These are phyloP conservation scores for Sakesphorus luctuosus DNA, from an alignment of 2,113 vertebrate genomes.

Conservation along the genomic window DNA sequence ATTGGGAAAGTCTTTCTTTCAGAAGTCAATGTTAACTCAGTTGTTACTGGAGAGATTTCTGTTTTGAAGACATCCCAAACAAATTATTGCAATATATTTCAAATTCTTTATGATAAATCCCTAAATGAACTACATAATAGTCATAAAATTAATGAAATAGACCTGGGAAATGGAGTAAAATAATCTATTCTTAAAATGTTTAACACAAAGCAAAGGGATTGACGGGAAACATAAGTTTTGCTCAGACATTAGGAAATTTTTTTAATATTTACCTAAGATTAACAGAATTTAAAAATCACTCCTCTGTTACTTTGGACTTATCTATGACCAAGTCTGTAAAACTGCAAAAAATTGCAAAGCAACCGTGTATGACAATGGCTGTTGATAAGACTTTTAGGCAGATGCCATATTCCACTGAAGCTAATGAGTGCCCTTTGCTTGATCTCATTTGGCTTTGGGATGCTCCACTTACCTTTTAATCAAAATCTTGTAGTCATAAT, in stretches of 20 bases:
- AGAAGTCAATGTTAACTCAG: neutral
- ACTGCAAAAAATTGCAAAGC: neutral
- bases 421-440: constrained; percentile 8
- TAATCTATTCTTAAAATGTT: neutral
- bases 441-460: constrained; percentile 58
- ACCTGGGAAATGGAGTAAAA: neutral
- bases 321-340: neutral
- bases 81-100: neutral
- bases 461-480: constrained; percentile 66
- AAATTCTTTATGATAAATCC: neutral
- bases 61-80: neutral
- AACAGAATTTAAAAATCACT: neutral
- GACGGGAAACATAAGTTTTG: neutral
- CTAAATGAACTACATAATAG: neutral
- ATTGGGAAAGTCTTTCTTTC: neutral
- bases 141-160: neutral
- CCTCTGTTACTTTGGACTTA: neutral
- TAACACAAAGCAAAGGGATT: neutral
- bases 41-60: neutral
- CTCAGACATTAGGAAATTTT: neutral
- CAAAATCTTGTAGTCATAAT: constrained; percentile 61
- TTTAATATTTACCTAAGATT: neutral
- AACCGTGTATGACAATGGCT: neutral
- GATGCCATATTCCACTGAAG: neutral
- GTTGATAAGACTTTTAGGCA: neutral